Evolutionary conservation across 2,888 invertebrate species (phyloP).

Genomic region (Thysanoteuthis rhombus): DNA sequence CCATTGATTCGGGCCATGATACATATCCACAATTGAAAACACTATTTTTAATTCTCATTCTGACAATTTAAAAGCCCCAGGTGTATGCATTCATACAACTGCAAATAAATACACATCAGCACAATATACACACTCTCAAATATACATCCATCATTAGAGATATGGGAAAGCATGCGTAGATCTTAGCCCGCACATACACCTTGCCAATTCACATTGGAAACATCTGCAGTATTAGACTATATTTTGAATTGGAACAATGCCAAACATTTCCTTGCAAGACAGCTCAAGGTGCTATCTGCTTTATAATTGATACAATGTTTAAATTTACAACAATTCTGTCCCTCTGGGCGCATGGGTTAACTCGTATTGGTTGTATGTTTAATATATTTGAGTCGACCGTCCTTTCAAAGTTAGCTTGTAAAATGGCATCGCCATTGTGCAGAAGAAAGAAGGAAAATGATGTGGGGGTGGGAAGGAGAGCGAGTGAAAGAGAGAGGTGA

Average conservation of each 20-base stretch:
- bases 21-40: no score
- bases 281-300: not conserved
- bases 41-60: not conserved
- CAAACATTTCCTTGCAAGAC: not conserved
- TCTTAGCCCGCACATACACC: not conserved
- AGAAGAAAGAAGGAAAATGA: not conserved
- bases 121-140: not conserved
- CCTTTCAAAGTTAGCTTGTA: slow-evolving; percentile 12
- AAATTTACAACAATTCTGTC: not conserved
- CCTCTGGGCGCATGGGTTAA: not conserved
- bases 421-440: not conserved
- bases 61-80: not conserved
- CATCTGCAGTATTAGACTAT: not conserved
- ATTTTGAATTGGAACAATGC: slow-evolving; percentile 12
- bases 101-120: not conserved
- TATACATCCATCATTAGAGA: not conserved
- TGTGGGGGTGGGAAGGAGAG: not conserved
- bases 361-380: not conserved
- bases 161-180: not conserved
- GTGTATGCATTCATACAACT: not conserved
- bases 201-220: not conserved
- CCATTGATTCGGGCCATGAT: no score
- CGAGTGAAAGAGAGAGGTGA: not conserved
- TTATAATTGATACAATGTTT: slow-evolving; percentile 12
- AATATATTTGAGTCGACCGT: not conserved